Base-by-base conservation (phyloP, 1,140 invertebrate genomes). In the Drosophila bocqueti region DNA sequence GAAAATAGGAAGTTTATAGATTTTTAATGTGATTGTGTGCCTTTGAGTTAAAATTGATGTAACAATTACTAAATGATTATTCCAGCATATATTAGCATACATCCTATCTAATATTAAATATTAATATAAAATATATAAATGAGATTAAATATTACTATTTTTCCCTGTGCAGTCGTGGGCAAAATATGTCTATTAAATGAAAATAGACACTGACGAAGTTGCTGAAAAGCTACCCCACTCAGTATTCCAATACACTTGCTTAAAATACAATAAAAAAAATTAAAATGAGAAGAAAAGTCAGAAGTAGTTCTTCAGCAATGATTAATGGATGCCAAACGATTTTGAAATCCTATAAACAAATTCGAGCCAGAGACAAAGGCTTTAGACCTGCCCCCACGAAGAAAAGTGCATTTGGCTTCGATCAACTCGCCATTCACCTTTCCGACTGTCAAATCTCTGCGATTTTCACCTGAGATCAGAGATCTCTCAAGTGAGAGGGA, bases 121-220 rank as follows among this genome's bases (percentile, higher is more conserved):
- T n/a, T n/a, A 9, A 2, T 36, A 16, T 15, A 8, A 31, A 31
- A 31, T 31, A 31, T 7, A 31, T 31, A 31, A 31, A 8, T 8
- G 8, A 31, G 26, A 6, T 26, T 0, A 31, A 8, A 31, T 8
- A 31, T 31, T 31, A 6, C 4, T 31, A 16, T 42, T 69, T 69
- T 38, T 38, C 15, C 2, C 24, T n/a, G 21, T 83, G 76, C 62
- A 59, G 46, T 65, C 52, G 54, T 78, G 42, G 36, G 38, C 57
- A 65, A 66, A 83, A 87, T 74, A 87, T 83, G 77, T 87, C 84
- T 87, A 87, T 80, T 87, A 87, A 83, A 83, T 87, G 69, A 75
- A 87, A 83, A 87, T 87, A 87, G 80, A 83, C 76, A 77, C 76
- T 83, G 84, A 86, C 79, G 83, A 68, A 72, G 50, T 55, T 54